These are phyloP conservation scores for Otolemur crassicaudatus DNA, from an alignment of 2,797 vertebrate species.

Conservation along the genomic window DNA sequence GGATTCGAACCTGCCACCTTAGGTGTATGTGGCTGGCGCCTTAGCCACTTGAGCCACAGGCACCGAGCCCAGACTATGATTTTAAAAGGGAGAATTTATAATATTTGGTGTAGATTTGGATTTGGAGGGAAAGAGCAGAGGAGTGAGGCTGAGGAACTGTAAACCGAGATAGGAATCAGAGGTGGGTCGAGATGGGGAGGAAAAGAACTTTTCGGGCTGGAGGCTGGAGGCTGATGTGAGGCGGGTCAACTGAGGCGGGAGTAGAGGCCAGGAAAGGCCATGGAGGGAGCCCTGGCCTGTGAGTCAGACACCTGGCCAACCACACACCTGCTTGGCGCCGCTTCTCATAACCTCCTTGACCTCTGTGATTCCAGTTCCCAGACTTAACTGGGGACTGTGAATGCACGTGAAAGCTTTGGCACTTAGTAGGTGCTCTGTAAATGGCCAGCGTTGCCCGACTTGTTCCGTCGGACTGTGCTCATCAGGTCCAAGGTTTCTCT, in stretches of 20 bases:
- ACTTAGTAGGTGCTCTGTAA: not conserved
- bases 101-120: not conserved
- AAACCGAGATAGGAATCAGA: not conserved
- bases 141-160: not conserved
- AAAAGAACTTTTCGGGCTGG: not conserved
- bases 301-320: not conserved
- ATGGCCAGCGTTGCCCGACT: not conserved
- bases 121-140: not conserved
- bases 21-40: too few species aligned
- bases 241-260: too few species aligned
- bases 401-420: too few species aligned
- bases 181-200: not conserved
- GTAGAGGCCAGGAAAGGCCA: not conserved
- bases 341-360: not conserved
- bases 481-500: not conserved
- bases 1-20: too few species aligned
- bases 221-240: not conserved
- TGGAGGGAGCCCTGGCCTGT: not conserved
- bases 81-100: not conserved
- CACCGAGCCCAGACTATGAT: too few species aligned
- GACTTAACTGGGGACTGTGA: not conserved
- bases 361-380: not conserved
- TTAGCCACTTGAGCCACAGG: too few species aligned
- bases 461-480: not conserved
- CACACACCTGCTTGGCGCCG: fast-evolving